Base-by-base conservation (phyloP, 2,797 vertebrate genomes). In the Sebastes wilsoni region DNA sequence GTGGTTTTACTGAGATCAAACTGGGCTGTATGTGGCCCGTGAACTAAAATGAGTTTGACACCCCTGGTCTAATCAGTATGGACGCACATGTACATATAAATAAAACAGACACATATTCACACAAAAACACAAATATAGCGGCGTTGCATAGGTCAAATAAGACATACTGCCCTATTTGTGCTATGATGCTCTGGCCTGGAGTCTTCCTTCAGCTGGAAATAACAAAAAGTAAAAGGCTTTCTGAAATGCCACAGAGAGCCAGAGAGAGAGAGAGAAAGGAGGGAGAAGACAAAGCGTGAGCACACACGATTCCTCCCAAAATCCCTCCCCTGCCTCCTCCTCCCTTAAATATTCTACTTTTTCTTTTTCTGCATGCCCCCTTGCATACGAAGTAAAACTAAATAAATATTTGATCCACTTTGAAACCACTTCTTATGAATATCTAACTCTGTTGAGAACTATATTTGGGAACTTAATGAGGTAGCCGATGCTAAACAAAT, bases 391-490 rank as follows among this genome's bases (percentile, higher is more conserved):
- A 77, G 12, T 64, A 67, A 86, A 85, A 88, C 60, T 68, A 82
- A 88, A 84, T 82, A 87, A 87, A 87, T 84, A 82, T 88, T 87
- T 84, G 34, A 90, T 89, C 75, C 69, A 80, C 75, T 89, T 85
- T 86, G 66, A 89, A 86, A 84, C 61, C 23, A n/a, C 75, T 77
- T 84, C 64, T 71, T 78, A 86, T 88, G 84, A 87, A 91, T 84
- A 79, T 75, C 67, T 66, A 82, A 86, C 59, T 84, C 34, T 36
- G 46, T 36, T 66, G 60, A 61, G 22, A 83, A 77, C 86, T 87
- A 81, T 88, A 84, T 89, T 88, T 86, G 80, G 83, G 82, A 34
- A 75, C 64, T 81, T 89, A 90, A 92, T 89, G 80, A 91, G 80
- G 82, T 83, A 78, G 81, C 54, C 9, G 1, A 59, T 49, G 60